phyloP scores from a whole-genome alignment of 2,113 vertebrate species.

The Myotis yumanensis region DNA sequence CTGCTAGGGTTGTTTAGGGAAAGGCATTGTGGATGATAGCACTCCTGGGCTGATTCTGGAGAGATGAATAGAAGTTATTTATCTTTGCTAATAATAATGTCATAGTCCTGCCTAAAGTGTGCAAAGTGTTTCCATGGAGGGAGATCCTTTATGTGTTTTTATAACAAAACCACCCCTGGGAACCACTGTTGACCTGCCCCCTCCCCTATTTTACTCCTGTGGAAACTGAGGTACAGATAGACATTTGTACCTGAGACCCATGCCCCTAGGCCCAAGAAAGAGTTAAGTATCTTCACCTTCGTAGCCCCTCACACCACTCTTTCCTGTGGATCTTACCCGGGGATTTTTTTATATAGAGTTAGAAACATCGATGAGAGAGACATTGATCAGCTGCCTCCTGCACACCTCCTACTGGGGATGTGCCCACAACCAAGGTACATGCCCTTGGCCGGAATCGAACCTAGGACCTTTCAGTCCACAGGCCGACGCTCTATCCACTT shows the following conservation, averaged over 20 bases:
- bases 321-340: neutral
- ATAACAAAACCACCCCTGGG: neutral
- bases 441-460: too few species aligned
- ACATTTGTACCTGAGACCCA: neutral
- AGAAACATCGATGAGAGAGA: too few species aligned
- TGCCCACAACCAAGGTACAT: too few species aligned
- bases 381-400: too few species aligned
- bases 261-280: neutral
- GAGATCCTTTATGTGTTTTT: neutral
- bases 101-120: neutral
- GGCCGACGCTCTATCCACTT: too few species aligned
- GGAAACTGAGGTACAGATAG: neutral
- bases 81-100: neutral
- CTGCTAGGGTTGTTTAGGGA: accelerated
- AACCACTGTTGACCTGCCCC: too few species aligned
- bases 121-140: neutral
- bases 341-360: too few species aligned
- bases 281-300: neutral
- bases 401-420: too few species aligned
- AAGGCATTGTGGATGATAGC: neutral
- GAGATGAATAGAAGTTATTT: neutral
- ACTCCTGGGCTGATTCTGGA: neutral
- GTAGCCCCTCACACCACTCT: accelerated
- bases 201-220: neutral
- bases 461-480: too few species aligned